Conservation (phyloP, 2,888 invertebrate species). For the Abscondita cerata region DNA sequence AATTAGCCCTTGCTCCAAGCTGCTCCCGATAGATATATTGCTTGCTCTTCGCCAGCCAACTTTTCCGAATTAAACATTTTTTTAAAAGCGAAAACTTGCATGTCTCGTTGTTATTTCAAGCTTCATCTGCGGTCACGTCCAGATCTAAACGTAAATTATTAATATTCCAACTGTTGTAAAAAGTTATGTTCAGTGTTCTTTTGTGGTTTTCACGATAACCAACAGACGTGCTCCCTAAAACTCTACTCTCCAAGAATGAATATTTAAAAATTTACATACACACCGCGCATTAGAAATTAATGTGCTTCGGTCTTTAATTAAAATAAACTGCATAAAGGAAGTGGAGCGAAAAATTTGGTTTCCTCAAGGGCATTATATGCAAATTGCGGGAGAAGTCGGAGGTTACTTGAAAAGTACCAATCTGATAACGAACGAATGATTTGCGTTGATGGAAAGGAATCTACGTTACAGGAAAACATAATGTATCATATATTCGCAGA, state of each 20-base stretch:
- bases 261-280: background rate
- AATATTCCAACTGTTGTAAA: slow-evolving; percentile 31
- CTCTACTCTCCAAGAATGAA: background rate
- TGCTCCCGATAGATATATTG: slow-evolving; percentile 31
- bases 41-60: slow-evolving; percentile 29
- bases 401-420: background rate
- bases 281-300: no score
- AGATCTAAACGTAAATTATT: slow-evolving; percentile 31
- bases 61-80: slow-evolving; percentile 26
- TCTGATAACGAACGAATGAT: slow-evolving; percentile 5
- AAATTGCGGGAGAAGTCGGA: slow-evolving; percentile 1
- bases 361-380: slow-evolving; percentile 6
- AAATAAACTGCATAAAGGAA: no score
- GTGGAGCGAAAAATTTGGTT: no score
- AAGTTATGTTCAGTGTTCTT: slow-evolving; percentile 15
- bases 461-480: slow-evolving; percentile 11
- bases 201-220: slow-evolving; percentile 10
- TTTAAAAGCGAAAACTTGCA: slow-evolving; percentile 28
- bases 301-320: no score
- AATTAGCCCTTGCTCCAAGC: slow-evolving; percentile 52
- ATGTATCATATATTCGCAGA: slow-evolving; percentile 16
- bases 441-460: slow-evolving; percentile 1
- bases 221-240: slow-evolving; percentile 7
- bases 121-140: slow-evolving; percentile 26
- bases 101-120: slow-evolving; percentile 28